Conservation (phyloP, 2,113 vertebrate species). For the Epinephelus fuscoguttatus region DNA sequence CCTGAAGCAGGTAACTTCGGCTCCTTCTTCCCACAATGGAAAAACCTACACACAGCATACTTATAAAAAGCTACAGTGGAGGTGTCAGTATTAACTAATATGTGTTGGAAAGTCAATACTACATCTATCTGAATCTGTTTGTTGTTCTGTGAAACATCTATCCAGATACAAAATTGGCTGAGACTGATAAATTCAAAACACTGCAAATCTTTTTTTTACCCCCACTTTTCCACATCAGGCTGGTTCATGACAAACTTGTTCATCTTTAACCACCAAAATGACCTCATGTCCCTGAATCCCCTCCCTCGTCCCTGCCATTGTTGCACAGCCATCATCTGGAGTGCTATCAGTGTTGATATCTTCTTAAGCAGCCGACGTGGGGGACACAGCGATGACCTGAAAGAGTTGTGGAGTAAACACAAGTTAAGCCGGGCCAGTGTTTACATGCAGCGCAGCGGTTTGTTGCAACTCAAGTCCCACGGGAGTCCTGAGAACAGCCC, state of each 20-base stretch:
- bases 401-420: constrained; percentile 74
- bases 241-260: neutral
- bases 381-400: constrained; percentile 45
- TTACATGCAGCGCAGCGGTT: constrained; percentile 61
- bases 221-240: neutral
- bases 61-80: neutral
- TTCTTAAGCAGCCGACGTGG: neutral
- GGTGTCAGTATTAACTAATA: neutral
- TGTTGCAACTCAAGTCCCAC: constrained; percentile 54
- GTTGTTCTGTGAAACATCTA: neutral
- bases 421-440: constrained; percentile 60
- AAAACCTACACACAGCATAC: neutral
- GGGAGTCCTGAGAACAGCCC: constrained; percentile 61
- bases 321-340: neutral
- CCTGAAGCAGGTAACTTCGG: no score
- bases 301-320: neutral
- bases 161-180: neutral
- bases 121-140: neutral
- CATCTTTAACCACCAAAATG: neutral
- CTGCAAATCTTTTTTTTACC: neutral
- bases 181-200: neutral
- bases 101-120: neutral
- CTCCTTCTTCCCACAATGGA: neutral
- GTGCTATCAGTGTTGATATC: constrained; percentile 38
- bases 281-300: constrained; percentile 15